These are phyloP conservation scores for Acanthococcus lagerstroemiae DNA, from an alignment of 2,888 invertebrate genomes.

Conservation along the genomic window DNA sequence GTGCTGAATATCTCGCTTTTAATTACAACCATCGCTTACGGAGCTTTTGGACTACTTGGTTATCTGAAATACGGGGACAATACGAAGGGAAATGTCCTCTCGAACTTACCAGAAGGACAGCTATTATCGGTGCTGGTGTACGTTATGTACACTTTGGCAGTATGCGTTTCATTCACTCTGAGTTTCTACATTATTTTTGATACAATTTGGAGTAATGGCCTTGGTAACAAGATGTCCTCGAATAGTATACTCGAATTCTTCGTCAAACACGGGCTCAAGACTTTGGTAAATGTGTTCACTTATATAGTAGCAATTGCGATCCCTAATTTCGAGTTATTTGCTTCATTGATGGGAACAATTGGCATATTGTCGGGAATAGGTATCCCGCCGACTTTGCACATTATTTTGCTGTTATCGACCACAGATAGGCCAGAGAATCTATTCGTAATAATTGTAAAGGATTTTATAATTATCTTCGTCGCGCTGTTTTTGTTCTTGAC, in stretches of 20 bases:
- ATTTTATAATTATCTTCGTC: no score
- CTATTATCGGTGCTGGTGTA: not conserved
- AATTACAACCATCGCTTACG: constrained; percentile 69
- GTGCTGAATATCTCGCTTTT: constrained; percentile 78
- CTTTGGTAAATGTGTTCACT: not conserved
- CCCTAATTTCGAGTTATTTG: constrained; percentile 8
- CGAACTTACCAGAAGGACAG: constrained; percentile 55
- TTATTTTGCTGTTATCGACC: no score
- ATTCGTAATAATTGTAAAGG: no score
- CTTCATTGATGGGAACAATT: not conserved
- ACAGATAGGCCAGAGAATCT: no score
- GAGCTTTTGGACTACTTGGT: constrained; percentile 80
- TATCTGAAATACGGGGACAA: constrained; percentile 70
- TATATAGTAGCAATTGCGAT: not conserved
- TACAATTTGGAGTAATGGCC: constrained; percentile 6
- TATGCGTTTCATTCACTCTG: constrained; percentile 8
- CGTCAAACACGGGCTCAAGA: not conserved
- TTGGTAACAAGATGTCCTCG: not conserved
- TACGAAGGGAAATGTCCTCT: constrained; percentile 70
- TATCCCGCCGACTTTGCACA: constrained; percentile 7
- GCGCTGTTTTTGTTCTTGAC: not conserved
- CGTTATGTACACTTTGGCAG: not conserved
- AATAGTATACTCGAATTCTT: not conserved
- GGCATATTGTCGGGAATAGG: constrained; percentile 4
- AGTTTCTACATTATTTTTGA: constrained; percentile 6